A percentile compares a stretch with the other conserved stretches of the same genome.
These are phyloP conservation scores for Stenopsyche tienmushanensis DNA, from an alignment of 1,140 invertebrate genomes.

Conservation along the genomic window DNA sequence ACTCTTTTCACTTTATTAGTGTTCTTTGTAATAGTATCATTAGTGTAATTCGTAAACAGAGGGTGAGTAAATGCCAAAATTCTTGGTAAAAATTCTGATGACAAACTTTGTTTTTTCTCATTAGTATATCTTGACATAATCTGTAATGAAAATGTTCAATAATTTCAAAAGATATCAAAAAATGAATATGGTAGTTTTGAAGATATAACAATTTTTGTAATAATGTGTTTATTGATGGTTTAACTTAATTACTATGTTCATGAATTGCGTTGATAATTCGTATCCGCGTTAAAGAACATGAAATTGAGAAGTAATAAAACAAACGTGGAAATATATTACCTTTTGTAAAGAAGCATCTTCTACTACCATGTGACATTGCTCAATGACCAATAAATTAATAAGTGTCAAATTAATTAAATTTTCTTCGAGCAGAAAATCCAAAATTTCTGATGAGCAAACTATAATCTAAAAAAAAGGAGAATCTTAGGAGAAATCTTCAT, in stretches of 20 bases:
- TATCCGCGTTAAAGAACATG: not conserved
- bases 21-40: not conserved
- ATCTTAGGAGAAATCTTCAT: not conserved
- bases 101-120: slow-evolving; percentile 3
- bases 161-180: too few relatives aligned
- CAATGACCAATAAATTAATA: slow-evolving; percentile 77
- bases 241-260: too few relatives aligned
- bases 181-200: too few relatives aligned
- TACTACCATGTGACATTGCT: slow-evolving; percentile 75
- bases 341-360: slow-evolving; percentile 54
- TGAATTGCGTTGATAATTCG: too few relatives aligned
- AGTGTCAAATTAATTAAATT: slow-evolving; percentile 52
- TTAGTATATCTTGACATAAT: slow-evolving; percentile 29
- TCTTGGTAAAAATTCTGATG: slow-evolving; percentile 52
- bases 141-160: slow-evolving; percentile 37
- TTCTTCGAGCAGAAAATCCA: slow-evolving; percentile 58
- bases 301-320: not conserved
- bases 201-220: too few relatives aligned
- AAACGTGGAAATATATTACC: slow-evolving; percentile 42
- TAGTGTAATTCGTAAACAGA: slow-evolving; percentile 46
- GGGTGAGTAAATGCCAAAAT: slow-evolving; percentile 67
- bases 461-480: slow-evolving; percentile 57
- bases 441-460: slow-evolving; percentile 68
- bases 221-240: too few relatives aligned
- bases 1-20: not conserved